Conservation (phyloP, 2,113 vertebrate species). For the Rhabdornis inornatus region DNA sequence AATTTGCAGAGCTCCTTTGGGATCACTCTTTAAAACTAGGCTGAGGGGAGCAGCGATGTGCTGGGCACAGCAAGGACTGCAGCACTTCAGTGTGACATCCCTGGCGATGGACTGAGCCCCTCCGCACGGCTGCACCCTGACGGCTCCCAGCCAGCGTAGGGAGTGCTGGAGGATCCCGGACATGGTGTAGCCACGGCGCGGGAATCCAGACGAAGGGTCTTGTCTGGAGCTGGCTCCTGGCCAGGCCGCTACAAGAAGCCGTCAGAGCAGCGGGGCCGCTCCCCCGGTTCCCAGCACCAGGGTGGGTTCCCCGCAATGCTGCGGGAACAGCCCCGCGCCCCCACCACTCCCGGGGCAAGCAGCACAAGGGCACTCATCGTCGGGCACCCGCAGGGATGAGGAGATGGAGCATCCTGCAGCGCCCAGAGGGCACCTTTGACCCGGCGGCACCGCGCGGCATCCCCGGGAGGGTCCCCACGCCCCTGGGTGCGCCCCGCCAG, state of each 20-base stretch:
- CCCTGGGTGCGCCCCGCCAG: background rate
- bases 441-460: background rate
- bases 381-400: background rate
- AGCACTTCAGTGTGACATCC: background rate
- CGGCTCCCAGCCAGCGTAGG: background rate
- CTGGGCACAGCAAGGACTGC: background rate
- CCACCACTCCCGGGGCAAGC: background rate
- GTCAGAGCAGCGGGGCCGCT: background rate
- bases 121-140: background rate
- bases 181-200: background rate
- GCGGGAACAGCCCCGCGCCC: background rate
- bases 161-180: background rate
- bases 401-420: background rate
- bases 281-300: background rate
- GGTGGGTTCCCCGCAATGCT: background rate
- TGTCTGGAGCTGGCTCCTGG: background rate
- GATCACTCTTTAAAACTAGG: background rate
- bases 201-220: background rate
- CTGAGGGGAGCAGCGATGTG: background rate
- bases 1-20: background rate
- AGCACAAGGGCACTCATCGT: background rate
- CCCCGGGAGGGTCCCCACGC: background rate
- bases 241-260: constrained; percentile 2
- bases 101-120: background rate
- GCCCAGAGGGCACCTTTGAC: background rate